Percentiles rank a stretch among this genome's conserved stretches.
phyloP scores from a whole-genome alignment of 2,113 vertebrate species.

The Aptenodytes patagonicus region DNA sequence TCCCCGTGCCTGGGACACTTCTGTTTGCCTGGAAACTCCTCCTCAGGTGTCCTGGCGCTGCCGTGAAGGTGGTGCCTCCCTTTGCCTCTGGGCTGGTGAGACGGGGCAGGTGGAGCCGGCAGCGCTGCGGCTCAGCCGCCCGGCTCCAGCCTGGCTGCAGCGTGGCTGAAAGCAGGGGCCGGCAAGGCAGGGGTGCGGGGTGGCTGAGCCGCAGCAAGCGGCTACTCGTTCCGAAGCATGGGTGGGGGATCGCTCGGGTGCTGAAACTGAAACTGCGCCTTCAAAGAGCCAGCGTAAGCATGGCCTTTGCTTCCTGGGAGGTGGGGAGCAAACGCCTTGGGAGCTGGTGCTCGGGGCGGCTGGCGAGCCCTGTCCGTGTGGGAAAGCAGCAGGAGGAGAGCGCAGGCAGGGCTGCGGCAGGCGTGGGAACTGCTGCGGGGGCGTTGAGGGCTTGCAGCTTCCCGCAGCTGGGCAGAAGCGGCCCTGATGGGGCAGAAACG shows the following conservation, averaged over 20 bases:
- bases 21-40: not conserved
- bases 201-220: not conserved
- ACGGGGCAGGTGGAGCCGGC: not conserved
- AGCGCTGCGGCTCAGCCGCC: fast-evolving
- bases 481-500: not conserved
- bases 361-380: fast-evolving
- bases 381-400: not conserved
- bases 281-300: fast-evolving
- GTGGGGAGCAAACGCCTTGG: not conserved
- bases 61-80: not conserved
- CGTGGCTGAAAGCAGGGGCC: fast-evolving
- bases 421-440: not conserved
- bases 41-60: not conserved
- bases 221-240: not conserved
- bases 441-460: not conserved
- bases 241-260: not conserved
- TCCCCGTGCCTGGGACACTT: fast-evolving
- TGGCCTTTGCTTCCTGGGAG: not conserved
- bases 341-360: not conserved
- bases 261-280: not conserved
- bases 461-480: fast-evolving
- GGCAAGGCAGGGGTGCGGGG: not conserved
- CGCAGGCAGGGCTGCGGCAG: not conserved
- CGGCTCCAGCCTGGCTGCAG: not conserved
- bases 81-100: not conserved